Percentiles rank a stretch among this genome's conserved stretches.
These are phyloP conservation scores for Cantharis rufa DNA, from an alignment of 2,888 invertebrate species.

Conservation along the genomic window DNA sequence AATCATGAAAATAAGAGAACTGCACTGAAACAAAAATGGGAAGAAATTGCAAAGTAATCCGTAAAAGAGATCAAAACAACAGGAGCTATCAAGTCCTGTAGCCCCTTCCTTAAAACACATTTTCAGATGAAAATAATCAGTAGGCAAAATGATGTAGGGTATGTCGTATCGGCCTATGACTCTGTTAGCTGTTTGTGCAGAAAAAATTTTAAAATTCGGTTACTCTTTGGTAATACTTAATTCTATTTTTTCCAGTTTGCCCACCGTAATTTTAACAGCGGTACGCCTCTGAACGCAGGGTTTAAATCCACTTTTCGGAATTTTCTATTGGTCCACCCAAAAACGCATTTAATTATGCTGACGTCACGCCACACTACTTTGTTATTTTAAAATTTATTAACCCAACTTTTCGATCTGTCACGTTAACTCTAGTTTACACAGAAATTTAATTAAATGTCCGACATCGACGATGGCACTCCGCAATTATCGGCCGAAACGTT, in stretches of 20 bases:
- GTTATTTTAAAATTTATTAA: background rate
- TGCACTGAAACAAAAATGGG: too few relatives aligned
- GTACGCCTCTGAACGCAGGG: background rate
- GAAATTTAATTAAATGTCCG: slow-evolving; percentile 6
- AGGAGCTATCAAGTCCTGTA: too few relatives aligned
- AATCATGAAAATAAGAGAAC: too few relatives aligned
- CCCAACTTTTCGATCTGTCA: background rate
- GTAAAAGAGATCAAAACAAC: too few relatives aligned
- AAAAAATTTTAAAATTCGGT: too few relatives aligned
- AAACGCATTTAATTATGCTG: background rate
- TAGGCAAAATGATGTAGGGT: too few relatives aligned
- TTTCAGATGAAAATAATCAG: too few relatives aligned
- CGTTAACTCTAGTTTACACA: background rate
- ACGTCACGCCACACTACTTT: background rate
- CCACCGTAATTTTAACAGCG: background rate
- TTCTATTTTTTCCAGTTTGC: background rate
- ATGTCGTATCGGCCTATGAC: too few relatives aligned
- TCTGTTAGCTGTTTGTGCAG: too few relatives aligned
- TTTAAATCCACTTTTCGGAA: background rate
- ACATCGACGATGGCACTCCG: slow-evolving; percentile 65
- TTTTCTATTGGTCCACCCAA: background rate
- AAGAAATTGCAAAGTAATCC: too few relatives aligned
- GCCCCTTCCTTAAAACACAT: too few relatives aligned
- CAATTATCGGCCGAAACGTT: slow-evolving; percentile 72
- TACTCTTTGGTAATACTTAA: too few relatives aligned